Percentiles rank a stretch among this genome's conserved stretches.
Conservation (phyloP, 2,113 vertebrate species). For the Picathartes gymnocephalus region DNA sequence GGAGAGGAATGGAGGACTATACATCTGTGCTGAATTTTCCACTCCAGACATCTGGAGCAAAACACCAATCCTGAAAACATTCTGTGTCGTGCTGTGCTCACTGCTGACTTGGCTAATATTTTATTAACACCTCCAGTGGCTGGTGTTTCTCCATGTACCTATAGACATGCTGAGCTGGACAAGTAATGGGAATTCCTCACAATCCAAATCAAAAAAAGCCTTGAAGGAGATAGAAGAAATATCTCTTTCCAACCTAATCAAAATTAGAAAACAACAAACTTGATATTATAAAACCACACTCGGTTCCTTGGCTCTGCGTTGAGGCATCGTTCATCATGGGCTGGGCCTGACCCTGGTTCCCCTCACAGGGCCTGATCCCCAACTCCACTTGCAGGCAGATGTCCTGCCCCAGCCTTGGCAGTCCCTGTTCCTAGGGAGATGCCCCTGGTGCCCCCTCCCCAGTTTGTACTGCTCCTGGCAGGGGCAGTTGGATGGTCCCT, state of each 20-base stretch:
- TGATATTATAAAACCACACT: not conserved
- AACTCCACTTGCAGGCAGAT: not conserved
- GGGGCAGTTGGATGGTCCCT: not conserved
- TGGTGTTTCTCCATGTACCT: not conserved
- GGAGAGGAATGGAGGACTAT: not conserved
- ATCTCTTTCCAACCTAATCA: not conserved
- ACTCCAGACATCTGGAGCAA: not conserved
- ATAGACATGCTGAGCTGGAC: not conserved
- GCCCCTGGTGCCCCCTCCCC: accelerated
- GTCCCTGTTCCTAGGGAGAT: not conserved
- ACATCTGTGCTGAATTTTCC: not conserved
- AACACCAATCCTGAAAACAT: not conserved
- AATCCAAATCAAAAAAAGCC: not conserved
- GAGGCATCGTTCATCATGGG: not conserved
- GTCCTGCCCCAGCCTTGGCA: not conserved
- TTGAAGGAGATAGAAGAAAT: not conserved
- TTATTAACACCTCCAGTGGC: not conserved
- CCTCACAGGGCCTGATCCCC: accelerated
- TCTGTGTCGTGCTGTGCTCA: not conserved
- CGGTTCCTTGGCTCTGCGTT: not conserved
- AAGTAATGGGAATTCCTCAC: not conserved
- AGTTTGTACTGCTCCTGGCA: not conserved
- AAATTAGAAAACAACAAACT: not conserved
- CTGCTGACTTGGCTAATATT: not conserved
- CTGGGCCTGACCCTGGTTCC: not conserved